Evolutionary conservation across 2,797 vertebrate species (phyloP).

Genomic region (Botia kubotai): DNA sequence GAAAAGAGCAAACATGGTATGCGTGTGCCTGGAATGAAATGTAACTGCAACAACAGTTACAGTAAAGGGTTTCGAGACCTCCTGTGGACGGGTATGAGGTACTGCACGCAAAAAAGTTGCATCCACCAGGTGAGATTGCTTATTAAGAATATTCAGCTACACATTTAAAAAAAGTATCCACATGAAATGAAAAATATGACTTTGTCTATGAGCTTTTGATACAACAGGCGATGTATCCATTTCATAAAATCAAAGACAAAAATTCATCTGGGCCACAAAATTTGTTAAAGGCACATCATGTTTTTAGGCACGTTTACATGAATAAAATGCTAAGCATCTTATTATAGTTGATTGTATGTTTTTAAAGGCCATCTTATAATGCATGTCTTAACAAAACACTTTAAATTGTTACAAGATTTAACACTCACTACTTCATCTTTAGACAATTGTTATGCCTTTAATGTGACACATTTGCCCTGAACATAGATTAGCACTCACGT

Average conservation of each 20-base stretch:
- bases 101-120: constrained; percentile 39
- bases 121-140: neutral
- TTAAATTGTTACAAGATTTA: neutral
- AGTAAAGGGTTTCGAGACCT: constrained; percentile 48
- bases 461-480: neutral
- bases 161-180: neutral
- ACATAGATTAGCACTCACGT: constrained; percentile 1
- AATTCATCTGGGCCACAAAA: neutral
- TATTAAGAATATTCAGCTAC: neutral
- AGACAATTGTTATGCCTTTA: too few species aligned
- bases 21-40: neutral
- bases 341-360: neutral
- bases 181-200: neutral
- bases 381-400: neutral
- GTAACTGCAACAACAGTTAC: neutral
- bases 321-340: neutral
- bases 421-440: too few species aligned
- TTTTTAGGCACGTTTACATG: neutral
- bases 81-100: constrained; percentile 48
- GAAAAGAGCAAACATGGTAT: neutral
- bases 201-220: constrained; percentile 27
- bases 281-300: constrained; percentile 3
- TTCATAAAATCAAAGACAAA: constrained; percentile 20
- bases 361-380: constrained; percentile 9
- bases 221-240: constrained; percentile 3